These are phyloP conservation scores for Proisotoma minuta DNA, from an alignment of 2,888 invertebrate species.

Conservation along the genomic window DNA sequence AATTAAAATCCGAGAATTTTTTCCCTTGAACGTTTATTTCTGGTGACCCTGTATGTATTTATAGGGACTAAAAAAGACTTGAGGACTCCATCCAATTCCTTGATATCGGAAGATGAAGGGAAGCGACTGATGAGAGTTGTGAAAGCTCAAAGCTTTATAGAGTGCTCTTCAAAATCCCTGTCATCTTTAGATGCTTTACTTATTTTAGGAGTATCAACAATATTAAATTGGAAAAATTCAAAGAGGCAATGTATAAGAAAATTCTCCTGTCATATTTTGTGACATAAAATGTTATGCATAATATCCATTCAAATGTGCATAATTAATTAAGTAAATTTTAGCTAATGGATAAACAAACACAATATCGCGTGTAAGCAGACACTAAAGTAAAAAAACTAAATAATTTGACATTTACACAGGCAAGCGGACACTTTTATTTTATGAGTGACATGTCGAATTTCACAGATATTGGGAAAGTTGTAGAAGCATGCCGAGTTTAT, in stretches of 20 bases:
- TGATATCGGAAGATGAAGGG: slow-evolving; percentile 57
- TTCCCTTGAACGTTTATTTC: too few relatives aligned
- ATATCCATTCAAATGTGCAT: too few relatives aligned
- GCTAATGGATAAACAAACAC: too few relatives aligned
- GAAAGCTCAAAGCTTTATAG: slow-evolving; percentile 68
- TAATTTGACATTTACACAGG: neutral
- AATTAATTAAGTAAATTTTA: too few relatives aligned
- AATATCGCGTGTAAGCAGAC: too few relatives aligned
- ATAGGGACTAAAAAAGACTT: slow-evolving; percentile 38
- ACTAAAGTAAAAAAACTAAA: neutral
- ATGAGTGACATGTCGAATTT: too few relatives aligned
- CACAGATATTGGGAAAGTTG: too few relatives aligned
- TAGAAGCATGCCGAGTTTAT: too few relatives aligned
- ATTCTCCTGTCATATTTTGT: neutral
- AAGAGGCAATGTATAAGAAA: neutral
- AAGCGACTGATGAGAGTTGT: slow-evolving; percentile 65
- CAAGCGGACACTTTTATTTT: neutral
- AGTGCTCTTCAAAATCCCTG: slow-evolving; percentile 75
- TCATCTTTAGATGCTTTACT: slow-evolving; percentile 71
- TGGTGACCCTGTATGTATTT: neutral
- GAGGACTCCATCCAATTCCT: slow-evolving; percentile 10
- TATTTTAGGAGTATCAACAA: slow-evolving; percentile 61
- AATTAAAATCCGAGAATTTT: too few relatives aligned
- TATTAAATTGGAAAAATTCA: neutral
- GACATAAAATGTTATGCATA: too few relatives aligned